Base-by-base conservation (phyloP, 2,888 invertebrate genomes). In the Platerodrilus igneus region DNA sequence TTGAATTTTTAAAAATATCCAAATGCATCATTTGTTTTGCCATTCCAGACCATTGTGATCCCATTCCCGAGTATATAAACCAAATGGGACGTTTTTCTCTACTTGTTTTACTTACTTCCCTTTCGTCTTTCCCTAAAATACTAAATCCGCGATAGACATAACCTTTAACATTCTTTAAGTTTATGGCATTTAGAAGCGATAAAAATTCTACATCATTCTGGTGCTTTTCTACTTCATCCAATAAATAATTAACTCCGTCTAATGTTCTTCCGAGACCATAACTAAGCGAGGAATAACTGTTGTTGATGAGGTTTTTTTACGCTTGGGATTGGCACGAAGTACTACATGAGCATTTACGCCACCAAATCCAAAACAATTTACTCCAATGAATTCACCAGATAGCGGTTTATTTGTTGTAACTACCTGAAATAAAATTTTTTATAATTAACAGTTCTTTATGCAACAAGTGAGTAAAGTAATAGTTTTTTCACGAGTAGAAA, bases 281-380 rank as follows among this genome's bases (percentile, higher is more conserved):
- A 90, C 77, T 21, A 92, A 69, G 49, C 86, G 78, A 3, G 85
- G 83, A 26, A 78, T 62, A 23, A 70, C 72, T 53, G 72, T 76
- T 20, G 74, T 63, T 8, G 77, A 69, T 29, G 78, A 75, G 0
- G 73, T 67, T 1, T 74, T 66, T 62, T 79, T 82, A 4, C 78
- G 80, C 60, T 82, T 82, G 1, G 82, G 78, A 64, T 87, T 83
- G 4, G 90, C 86, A 62, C 84, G 81, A n/a, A 95, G 74, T 52
- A 95, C 75, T 1, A 91, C 71, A 69, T 95, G 94, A n/a, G 89
- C 92, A 69, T 94, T 94, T 25, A 93, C 91, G 36, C 99, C 99
- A 46, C 97, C 97, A 70, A 97, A 97, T 10, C 97, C 97, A 68
- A 99, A 99, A 5, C 95, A 95, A 72, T 97, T 99, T 17, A 99